These are phyloP conservation scores for Carterocephalus palaemon DNA, from an alignment of 2,888 invertebrate species.

Conservation along the genomic window DNA sequence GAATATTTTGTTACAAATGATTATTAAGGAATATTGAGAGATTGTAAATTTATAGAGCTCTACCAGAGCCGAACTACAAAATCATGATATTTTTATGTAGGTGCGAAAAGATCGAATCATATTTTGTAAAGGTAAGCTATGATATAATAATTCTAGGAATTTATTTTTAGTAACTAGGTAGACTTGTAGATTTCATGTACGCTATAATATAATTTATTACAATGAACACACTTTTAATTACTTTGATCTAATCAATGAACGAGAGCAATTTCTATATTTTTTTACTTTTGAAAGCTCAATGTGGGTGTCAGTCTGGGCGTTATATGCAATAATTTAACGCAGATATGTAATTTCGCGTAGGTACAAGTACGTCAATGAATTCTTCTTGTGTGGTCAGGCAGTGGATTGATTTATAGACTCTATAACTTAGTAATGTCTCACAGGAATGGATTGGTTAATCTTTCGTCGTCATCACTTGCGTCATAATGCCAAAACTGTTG, in stretches of 20 bases:
- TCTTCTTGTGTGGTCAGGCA: conserved; percentile 40
- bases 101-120: too few relatives aligned
- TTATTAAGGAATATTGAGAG: too few relatives aligned
- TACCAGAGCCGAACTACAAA: too few relatives aligned
- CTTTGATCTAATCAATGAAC: too few relatives aligned
- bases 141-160: too few relatives aligned
- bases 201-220: too few relatives aligned
- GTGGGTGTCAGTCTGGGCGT: conserved; percentile 13
- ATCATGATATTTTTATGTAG: too few relatives aligned
- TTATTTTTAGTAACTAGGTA: too few relatives aligned
- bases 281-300: conserved; percentile 3
- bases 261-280: not conserved
- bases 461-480: conserved; percentile 38
- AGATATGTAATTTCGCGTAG: conserved; percentile 24
- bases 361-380: conserved; percentile 28
- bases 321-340: conserved; percentile 19
- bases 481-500: conserved; percentile 40
- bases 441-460: conserved; percentile 36
- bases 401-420: conserved; percentile 35
- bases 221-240: too few relatives aligned
- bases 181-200: too few relatives aligned
- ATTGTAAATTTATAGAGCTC: too few relatives aligned
- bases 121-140: too few relatives aligned
- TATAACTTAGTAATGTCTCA: conserved; percentile 35
- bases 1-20: conserved; percentile 18